These are phyloP conservation scores for Huso huso DNA, from an alignment of 2,797 vertebrate species.

Conservation along the genomic window DNA sequence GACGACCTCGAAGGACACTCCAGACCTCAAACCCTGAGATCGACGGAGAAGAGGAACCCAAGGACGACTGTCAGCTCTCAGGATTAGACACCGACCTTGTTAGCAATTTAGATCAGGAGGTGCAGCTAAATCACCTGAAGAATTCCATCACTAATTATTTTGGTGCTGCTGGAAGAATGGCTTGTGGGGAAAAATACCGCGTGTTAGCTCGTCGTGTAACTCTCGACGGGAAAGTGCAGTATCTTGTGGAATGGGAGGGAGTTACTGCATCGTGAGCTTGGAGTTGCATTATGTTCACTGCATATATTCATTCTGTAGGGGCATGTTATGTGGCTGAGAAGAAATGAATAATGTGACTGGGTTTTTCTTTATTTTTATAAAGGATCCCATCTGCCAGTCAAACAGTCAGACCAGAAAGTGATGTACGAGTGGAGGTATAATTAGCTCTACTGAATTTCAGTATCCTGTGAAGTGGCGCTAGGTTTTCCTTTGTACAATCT, in stretches of 20 bases:
- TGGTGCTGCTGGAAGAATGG: slow-evolving; percentile 91
- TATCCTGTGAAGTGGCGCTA: too few relatives aligned
- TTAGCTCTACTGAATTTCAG: too few relatives aligned
- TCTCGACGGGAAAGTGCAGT: slow-evolving; percentile 94
- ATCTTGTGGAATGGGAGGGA: slow-evolving; percentile 97
- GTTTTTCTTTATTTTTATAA: slow-evolving; percentile 24
- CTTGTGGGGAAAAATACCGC: slow-evolving; percentile 92
- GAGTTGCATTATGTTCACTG: slow-evolving; percentile 6
- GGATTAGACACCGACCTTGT: slow-evolving; percentile 86
- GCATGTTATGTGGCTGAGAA: slow-evolving; percentile 3
- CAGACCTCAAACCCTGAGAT: slow-evolving; percentile 81
- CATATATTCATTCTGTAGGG: slow-evolving; percentile 7
- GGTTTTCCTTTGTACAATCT: too few relatives aligned
- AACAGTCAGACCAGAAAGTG: too few relatives aligned
- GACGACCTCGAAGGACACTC: slow-evolving; percentile 76
- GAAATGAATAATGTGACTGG: slow-evolving; percentile 17
- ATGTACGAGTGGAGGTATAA: too few relatives aligned
- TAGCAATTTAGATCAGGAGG: slow-evolving; percentile 84
- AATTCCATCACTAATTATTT: slow-evolving; percentile 97
- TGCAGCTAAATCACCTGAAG: slow-evolving; percentile 90
- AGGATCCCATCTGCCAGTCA: too few relatives aligned
- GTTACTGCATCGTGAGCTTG: slow-evolving; percentile 86
- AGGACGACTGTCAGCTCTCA: slow-evolving; percentile 68
- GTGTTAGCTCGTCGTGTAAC: slow-evolving; percentile 89
- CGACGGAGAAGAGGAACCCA: slow-evolving; percentile 64